A percentile compares a stretch with the other conserved stretches of the same genome.
Conservation (phyloP, 35 echinoderm and acorn worm species). For the Eucidaris tribuloides region DNA sequence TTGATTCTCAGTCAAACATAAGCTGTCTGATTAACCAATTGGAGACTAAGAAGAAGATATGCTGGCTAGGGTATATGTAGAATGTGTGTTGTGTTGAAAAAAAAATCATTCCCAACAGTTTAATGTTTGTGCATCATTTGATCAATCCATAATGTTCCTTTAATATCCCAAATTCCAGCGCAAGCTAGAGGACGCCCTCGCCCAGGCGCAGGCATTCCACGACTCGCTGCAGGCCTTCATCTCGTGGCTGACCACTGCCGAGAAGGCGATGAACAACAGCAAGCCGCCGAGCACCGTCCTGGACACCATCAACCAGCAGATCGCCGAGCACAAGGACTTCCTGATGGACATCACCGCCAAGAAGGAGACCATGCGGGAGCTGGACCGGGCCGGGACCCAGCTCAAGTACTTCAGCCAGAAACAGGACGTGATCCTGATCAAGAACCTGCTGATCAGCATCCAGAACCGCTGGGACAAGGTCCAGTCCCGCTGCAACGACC, state of each 20-base stretch:
- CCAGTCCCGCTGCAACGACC: slow-evolving; percentile 71
- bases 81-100: too few species aligned
- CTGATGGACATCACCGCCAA: slow-evolving; percentile 64
- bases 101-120: too few species aligned
- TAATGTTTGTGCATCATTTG: too few species aligned
- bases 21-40: too few species aligned
- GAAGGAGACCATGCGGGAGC: slow-evolving; percentile 78
- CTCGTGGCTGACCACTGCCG: slow-evolving; percentile 91
- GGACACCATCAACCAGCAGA: slow-evolving; percentile 87
- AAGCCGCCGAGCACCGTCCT: slow-evolving; percentile 85
- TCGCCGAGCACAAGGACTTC: slow-evolving; percentile 89
- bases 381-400: slow-evolving; percentile 90
- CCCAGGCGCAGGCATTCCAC: slow-evolving; percentile 92
- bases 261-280: slow-evolving; percentile 85
- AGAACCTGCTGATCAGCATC: slow-evolving; percentile 92
- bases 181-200: slow-evolving; percentile 89
- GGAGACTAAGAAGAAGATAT: too few species aligned
- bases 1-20: too few species aligned
- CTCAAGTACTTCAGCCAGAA: slow-evolving; percentile 99
- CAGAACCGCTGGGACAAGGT: slow-evolving; percentile 95
- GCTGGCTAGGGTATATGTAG: too few species aligned
- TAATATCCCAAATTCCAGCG: too few species aligned
- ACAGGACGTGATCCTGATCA: slow-evolving; percentile 90
- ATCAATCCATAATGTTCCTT: too few species aligned
- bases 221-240: slow-evolving; percentile 89